Percentiles rank a stretch among this genome's conserved stretches.
phyloP scores from a whole-genome alignment of 1,140 invertebrate species.

The Ganaspis sp. region DNA sequence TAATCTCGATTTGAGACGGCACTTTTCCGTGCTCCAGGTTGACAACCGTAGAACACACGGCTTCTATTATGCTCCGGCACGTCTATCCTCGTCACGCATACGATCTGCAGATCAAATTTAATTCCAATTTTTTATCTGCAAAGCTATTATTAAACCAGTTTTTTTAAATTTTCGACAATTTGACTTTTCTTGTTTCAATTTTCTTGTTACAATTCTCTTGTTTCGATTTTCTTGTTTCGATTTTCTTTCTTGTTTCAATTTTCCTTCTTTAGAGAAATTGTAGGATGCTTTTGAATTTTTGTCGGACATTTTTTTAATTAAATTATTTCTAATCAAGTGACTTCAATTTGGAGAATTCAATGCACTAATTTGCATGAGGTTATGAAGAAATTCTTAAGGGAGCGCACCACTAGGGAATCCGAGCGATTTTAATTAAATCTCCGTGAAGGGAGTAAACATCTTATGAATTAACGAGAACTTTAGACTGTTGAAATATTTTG shows the following conservation, averaged over 20 bases:
- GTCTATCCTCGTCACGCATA: slow-evolving; percentile 57
- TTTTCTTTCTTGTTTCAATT: too few species aligned
- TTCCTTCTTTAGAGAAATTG: too few species aligned
- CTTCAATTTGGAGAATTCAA: slow-evolving; percentile 42
- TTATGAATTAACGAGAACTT: neutral
- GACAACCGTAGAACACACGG: slow-evolving; percentile 51
- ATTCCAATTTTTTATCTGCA: slow-evolving; percentile 39
- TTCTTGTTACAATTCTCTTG: too few species aligned
- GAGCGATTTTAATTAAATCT: slow-evolving; percentile 71
- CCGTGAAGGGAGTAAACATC: slow-evolving; percentile 39
- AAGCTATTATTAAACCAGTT: neutral
- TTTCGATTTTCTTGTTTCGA: too few species aligned
- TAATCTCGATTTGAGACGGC: slow-evolving; percentile 43
- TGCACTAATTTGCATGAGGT: slow-evolving; percentile 63
- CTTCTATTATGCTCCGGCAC: slow-evolving; percentile 65
- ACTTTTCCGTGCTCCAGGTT: slow-evolving; percentile 42
- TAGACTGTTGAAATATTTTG: too few species aligned
- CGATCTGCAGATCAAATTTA: slow-evolving; percentile 53
- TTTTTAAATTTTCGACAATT: too few species aligned
- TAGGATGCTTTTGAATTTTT: too few species aligned
- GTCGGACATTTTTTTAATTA: too few species aligned
- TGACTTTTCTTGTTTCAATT: too few species aligned
- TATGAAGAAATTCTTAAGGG: slow-evolving; percentile 69
- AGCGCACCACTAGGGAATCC: slow-evolving; percentile 62
- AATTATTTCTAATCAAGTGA: slow-evolving; percentile 7